Conservation (phyloP, 2,113 vertebrate species). For the Setophaga coronata region DNA sequence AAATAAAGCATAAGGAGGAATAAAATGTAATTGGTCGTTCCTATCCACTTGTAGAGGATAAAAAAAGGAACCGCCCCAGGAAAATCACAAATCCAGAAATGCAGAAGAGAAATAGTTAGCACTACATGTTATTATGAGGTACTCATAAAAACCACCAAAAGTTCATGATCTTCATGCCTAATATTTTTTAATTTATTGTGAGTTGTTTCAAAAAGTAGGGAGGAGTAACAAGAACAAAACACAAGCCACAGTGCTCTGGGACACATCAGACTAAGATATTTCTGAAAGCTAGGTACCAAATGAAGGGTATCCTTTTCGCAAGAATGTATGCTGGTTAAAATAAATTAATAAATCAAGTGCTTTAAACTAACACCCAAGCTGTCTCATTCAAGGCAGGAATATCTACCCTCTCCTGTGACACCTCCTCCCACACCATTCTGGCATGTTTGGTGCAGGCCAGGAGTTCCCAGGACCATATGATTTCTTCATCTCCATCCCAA, state of each 20-base stretch:
- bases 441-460: background rate
- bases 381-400: background rate
- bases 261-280: background rate
- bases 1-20: background rate
- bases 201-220: background rate
- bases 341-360: background rate
- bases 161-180: background rate
- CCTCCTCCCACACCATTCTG: background rate
- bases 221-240: background rate
- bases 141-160: background rate
- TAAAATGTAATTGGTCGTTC: background rate
- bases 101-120: background rate
- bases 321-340: background rate
- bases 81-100: background rate
- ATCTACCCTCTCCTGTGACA: background rate
- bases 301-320: background rate
- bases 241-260: background rate
- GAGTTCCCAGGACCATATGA: fast-evolving
- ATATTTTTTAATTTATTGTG: background rate
- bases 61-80: background rate
- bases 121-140: background rate
- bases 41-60: background rate
- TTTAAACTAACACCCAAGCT: background rate
- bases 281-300: background rate
- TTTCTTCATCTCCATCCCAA: background rate